Evolutionary conservation across 53 echinoderm and acorn worm genomes (phyloP).

Genomic region (Echinarachnius parma): DNA sequence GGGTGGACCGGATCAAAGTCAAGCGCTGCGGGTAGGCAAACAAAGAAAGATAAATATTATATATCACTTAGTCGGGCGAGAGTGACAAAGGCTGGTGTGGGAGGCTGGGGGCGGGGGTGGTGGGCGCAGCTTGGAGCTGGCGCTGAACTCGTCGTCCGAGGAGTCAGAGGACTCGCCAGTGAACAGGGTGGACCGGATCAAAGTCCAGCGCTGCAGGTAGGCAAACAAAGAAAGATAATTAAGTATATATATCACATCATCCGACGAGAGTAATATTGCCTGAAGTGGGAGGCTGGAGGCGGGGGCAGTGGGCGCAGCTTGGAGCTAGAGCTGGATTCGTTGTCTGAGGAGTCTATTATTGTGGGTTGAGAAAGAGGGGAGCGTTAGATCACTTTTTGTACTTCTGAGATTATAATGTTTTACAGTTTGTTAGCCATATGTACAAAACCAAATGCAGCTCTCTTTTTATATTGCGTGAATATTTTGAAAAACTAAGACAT

Average conservation of each 20-base stretch:
- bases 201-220: slow-evolving; percentile 50
- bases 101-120: slow-evolving; percentile 45
- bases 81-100: background rate
- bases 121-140: slow-evolving; percentile 30
- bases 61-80: too few relatives aligned
- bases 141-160: slow-evolving; percentile 75
- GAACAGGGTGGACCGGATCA: slow-evolving; percentile 90
- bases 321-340: slow-evolving; percentile 58
- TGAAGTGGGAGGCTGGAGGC: slow-evolving; percentile 27
- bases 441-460: too few relatives aligned
- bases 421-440: too few relatives aligned
- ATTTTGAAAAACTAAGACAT: too few relatives aligned
- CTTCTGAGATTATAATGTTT: too few relatives aligned
- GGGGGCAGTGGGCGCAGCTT: slow-evolving; percentile 35
- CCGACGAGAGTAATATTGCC: slow-evolving; percentile 15
- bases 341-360: slow-evolving; percentile 89
- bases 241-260: too few relatives aligned
- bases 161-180: slow-evolving; percentile 86
- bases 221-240: too few relatives aligned
- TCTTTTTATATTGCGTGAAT: too few relatives aligned
- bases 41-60: too few relatives aligned
- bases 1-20: slow-evolving; percentile 79
- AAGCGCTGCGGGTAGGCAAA: slow-evolving; percentile 53
- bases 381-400: too few relatives aligned
- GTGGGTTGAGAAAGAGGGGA: too few relatives aligned